Conservation (phyloP, 2,797 vertebrate genomes). For the Hephaestus fuliginosus region DNA sequence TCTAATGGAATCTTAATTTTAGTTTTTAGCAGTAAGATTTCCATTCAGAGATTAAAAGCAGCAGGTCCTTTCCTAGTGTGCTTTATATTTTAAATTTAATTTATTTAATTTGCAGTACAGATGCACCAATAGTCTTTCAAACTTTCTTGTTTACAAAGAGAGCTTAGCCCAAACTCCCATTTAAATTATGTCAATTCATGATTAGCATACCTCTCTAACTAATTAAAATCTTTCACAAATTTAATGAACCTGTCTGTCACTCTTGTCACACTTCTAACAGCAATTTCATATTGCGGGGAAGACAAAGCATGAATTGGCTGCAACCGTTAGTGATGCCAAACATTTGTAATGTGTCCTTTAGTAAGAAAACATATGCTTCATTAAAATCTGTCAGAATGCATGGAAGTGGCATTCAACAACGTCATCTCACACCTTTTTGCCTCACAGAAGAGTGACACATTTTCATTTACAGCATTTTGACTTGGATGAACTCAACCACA, state of each 20-base stretch:
- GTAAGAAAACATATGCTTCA: conserved; percentile 83
- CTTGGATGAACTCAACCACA: conserved; percentile 21
- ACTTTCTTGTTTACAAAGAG: conserved; percentile 26
- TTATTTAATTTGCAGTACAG: neutral
- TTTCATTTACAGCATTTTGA: conserved; percentile 58
- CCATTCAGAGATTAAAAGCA: neutral
- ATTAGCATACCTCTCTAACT: conserved; percentile 54
- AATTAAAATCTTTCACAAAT: conserved; percentile 68
- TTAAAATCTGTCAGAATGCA: conserved; percentile 84
- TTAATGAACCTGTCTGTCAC: conserved; percentile 75
- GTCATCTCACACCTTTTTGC: conserved; percentile 65
- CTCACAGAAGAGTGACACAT: conserved; percentile 47
- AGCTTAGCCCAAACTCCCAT: conserved; percentile 14
- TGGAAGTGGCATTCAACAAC: conserved; percentile 60
- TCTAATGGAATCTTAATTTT: neutral
- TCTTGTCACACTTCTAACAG: conserved; percentile 53
- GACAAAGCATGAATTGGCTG: conserved; percentile 71
- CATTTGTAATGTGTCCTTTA: conserved; percentile 62
- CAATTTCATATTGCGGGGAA: conserved; percentile 56
- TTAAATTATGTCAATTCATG: conserved; percentile 57
- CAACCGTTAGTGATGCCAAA: conserved; percentile 46
- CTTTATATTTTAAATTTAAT: neutral
- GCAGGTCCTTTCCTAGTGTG: neutral
- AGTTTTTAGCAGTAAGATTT: neutral
- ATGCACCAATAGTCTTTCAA: neutral